Evolutionary conservation across 2,797 vertebrate species (phyloP).

Genomic region (Lacerta viridis): DNA sequence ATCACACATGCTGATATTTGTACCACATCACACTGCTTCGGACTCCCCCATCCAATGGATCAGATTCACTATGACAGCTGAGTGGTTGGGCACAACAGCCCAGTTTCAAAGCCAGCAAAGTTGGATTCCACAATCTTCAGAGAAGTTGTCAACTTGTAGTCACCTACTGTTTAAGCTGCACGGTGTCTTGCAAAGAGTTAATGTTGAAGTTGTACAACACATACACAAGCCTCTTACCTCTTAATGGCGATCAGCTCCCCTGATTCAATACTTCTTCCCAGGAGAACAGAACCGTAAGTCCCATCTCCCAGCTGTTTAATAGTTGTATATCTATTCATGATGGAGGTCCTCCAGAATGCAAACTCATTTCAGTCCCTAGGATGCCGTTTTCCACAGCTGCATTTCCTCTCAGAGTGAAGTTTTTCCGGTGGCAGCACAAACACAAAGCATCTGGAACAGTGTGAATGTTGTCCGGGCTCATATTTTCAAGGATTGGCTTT

Average conservation of each 20-base stretch:
- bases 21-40: not conserved
- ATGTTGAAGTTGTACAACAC: not conserved
- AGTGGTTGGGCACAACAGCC: not conserved
- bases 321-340: conserved; percentile 95
- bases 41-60: not conserved
- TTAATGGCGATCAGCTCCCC: conserved; percentile 97
- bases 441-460: conserved; percentile 74
- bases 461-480: conserved; percentile 76
- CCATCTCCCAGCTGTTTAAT: conserved; percentile 96
- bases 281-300: conserved; percentile 95
- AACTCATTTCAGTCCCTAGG: conserved; percentile 75
- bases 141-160: not conserved
- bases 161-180: not conserved
- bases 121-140: not conserved
- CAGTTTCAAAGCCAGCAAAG: not conserved
- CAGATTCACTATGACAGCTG: not conserved
- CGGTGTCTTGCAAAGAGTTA: not conserved
- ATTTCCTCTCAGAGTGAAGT: conserved; percentile 82
- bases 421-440: conserved; percentile 89
- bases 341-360: conserved; percentile 73
- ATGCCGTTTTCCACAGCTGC: conserved; percentile 64
- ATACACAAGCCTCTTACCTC: conserved; percentile 84
- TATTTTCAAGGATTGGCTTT: conserved; percentile 79
- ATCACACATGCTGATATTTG: not conserved
- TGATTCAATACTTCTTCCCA: conserved; percentile 93